phyloP scores from a whole-genome alignment of 2,797 vertebrate species.

The Enteromius fasciolatus region DNA sequence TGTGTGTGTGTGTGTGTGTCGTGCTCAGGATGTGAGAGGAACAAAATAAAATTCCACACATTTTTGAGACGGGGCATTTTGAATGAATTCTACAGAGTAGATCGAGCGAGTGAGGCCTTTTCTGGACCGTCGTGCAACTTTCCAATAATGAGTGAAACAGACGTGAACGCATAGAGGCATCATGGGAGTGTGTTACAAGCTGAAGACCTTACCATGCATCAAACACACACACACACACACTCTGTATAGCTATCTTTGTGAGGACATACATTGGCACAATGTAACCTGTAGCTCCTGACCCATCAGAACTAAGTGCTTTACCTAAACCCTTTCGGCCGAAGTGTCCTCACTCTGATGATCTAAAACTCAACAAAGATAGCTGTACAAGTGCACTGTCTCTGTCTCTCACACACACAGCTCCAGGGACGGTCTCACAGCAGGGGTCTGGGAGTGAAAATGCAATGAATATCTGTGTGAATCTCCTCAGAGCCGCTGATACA shows the following conservation, averaged over 20 bases:
- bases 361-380: no score
- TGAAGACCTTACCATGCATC: background rate
- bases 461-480: background rate
- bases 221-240: background rate
- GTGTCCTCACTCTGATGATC: no score
- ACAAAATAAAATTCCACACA: constrained; percentile 46
- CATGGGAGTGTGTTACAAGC: background rate
- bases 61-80: constrained; percentile 41
- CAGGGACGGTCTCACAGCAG: background rate
- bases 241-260: no score
- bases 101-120: background rate
- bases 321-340: no score
- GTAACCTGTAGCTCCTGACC: no score
- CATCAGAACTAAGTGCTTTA: no score
- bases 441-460: constrained; percentile 15
- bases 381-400: no score
- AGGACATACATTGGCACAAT: no score
- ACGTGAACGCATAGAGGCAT: background rate
- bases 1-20: background rate
- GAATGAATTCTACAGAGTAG: constrained; percentile 51
- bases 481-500: background rate
- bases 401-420: background rate
- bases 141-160: constrained; percentile 17
- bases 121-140: background rate
- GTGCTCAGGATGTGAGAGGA: constrained; percentile 27